Evolutionary conservation across 2,113 vertebrate genomes (phyloP).

Genomic region (Puma concolor): DNA sequence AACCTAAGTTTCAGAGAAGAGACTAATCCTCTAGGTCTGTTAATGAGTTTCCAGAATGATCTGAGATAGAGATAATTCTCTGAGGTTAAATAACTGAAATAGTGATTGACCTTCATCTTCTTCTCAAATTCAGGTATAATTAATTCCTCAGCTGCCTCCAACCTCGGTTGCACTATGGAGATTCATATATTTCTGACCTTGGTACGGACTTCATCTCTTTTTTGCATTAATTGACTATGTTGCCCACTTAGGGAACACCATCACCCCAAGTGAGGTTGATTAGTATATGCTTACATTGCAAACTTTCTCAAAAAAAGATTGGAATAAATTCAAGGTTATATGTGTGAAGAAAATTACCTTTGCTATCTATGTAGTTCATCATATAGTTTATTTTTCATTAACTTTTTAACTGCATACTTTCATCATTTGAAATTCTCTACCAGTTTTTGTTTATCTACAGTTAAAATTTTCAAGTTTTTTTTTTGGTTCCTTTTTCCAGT

Average conservation of each 20-base stretch:
- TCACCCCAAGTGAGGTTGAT: constrained; percentile 80
- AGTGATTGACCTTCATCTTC: constrained; percentile 80
- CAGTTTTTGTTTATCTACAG: neutral
- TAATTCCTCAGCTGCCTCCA: constrained; percentile 81
- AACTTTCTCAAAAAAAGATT: constrained; percentile 67
- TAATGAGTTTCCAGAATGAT: constrained; percentile 85
- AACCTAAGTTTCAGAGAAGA: constrained; percentile 72
- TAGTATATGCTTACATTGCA: constrained; percentile 74
- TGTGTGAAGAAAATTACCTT: constrained; percentile 3
- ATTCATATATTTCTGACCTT: constrained; percentile 83
- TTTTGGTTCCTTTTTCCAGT: neutral
- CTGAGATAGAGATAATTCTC: constrained; percentile 75
- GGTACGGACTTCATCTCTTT: constrained; percentile 78
- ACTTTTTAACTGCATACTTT: neutral
- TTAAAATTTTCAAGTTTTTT: neutral
- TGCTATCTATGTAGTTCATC: neutral
- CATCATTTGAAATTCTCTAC: neutral
- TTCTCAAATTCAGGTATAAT: constrained; percentile 79
- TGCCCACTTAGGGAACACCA: constrained; percentile 72
- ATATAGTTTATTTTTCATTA: constrained; percentile 8
- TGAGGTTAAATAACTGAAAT: constrained; percentile 81
- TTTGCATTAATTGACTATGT: constrained; percentile 83
- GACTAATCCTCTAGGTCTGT: constrained; percentile 78
- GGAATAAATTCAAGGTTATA: constrained; percentile 29
- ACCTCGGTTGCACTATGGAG: constrained; percentile 73